Evolutionary conservation across 1,140 invertebrate genomes (phyloP), one percentile per base, ranked within the genome.

Genomic region (Drosophila micromelanica): DNA sequence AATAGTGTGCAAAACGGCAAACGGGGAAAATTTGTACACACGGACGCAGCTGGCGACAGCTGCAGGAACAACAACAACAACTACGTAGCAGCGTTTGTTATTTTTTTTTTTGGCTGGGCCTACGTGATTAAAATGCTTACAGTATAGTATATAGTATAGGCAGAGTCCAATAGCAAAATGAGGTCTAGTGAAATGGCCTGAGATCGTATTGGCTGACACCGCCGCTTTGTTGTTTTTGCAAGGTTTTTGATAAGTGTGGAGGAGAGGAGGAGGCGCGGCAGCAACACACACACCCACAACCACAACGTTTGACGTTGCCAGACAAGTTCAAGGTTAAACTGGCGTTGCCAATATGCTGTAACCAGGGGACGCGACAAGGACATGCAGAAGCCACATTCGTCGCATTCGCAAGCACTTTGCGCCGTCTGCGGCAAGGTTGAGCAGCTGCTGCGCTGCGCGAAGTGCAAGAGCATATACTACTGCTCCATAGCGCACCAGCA

Each of bases 401-500:
- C 30, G 74, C 11, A 64, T 73, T 67, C 27, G 79, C 17, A 45
- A 30, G 65, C 87, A 13, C 77, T 64, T 23, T 96, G 96, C 93
- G 94, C 93, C 77, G 93, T 95, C 80, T 97, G 97, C 92, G 94
- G 95, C 74, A 93, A 92, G 42, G 92, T 91, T 64, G 93, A 95
- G 70, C 95, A 95, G 80, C 92, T 97, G 74, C 93, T 95, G 38
- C 93, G 96, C 71, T 97, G 96, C 92, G 94, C 94, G 71, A 93
- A 95, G 63, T 97, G 96, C 92, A 94, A 95, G 77, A 92, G 90
- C 64, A 93, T 94, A 64, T 95, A 94, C 92, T 97, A 97, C 92
- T 97, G 96, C 92, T 95, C 94, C 45, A 96, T 94, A 80, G 95
- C 95, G 72, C 96, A 97, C 90, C 96, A 97, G 92, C 94, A 94